Evolutionary conservation across 2,888 invertebrate genomes (phyloP).

Genomic region (Cephus nigrinus): DNA sequence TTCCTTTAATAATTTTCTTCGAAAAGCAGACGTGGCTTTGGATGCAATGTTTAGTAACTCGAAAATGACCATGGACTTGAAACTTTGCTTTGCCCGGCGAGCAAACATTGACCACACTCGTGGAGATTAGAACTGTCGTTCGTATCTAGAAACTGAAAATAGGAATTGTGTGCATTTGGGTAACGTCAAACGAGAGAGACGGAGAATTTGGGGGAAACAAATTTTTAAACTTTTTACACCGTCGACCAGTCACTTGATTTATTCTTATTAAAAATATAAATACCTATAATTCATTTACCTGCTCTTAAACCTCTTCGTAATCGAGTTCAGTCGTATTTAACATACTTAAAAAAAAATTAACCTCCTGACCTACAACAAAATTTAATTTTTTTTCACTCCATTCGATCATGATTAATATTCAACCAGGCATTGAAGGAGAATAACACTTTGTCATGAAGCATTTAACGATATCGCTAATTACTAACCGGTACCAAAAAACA

Average conservation of each 20-base stretch:
- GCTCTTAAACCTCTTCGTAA: background rate
- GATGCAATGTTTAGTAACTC: background rate
- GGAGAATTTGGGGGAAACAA: background rate
- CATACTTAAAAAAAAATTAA: background rate
- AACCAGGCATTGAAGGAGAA: background rate
- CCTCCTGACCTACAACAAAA: background rate
- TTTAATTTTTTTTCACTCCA: background rate
- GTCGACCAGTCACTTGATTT: background rate
- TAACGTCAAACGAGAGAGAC: background rate
- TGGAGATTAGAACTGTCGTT: background rate
- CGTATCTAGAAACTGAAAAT: background rate
- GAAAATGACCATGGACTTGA: background rate
- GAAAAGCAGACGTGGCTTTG: background rate
- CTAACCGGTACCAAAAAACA: background rate
- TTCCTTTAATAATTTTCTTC: too few relatives aligned
- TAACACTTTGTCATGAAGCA: background rate
- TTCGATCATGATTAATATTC: background rate
- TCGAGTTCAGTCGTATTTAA: background rate
- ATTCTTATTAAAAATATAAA: background rate
- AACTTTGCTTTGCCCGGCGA: background rate
- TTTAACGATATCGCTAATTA: background rate
- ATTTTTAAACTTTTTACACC: fast-evolving
- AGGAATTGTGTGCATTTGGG: background rate
- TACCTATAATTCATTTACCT: background rate
- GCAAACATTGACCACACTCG: background rate